A percentile compares a stretch with the other conserved stretches of the same genome.
phyloP scores from a whole-genome alignment of 2,888 invertebrate species.

The Acrocera orbiculus region DNA sequence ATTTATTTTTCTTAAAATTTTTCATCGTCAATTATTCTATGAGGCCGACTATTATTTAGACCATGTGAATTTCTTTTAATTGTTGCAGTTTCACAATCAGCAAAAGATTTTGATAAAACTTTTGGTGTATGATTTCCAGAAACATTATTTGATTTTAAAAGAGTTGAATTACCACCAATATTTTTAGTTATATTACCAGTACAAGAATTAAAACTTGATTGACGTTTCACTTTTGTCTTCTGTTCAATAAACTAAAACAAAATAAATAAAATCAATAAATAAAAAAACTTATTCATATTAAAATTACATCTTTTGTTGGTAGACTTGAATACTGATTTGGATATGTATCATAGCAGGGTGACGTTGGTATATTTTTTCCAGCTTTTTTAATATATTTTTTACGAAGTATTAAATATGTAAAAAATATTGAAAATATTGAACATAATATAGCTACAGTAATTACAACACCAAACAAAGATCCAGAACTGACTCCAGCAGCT shows the following conservation, averaged over 20 bases:
- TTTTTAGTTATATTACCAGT: slow-evolving; percentile 26
- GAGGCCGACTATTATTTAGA: slow-evolving; percentile 38
- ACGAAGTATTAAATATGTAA: slow-evolving; percentile 22
- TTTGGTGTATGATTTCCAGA: slow-evolving; percentile 47
- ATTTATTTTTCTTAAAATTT: slow-evolving; percentile 26
- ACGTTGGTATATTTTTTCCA: slow-evolving; percentile 45
- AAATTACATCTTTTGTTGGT: slow-evolving; percentile 56
- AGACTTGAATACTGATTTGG: slow-evolving; percentile 73
- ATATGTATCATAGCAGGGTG: slow-evolving; percentile 65
- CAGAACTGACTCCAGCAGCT: slow-evolving; percentile 2
- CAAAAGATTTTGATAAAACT: slow-evolving; percentile 48
- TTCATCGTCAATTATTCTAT: slow-evolving; percentile 25
- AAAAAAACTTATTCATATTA: slow-evolving; percentile 9
- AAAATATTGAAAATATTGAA: slow-evolving; percentile 28
- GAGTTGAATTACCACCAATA: slow-evolving; percentile 23
- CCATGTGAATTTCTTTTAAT: slow-evolving; percentile 56
- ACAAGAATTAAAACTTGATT: slow-evolving; percentile 48
- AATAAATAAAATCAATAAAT: neutral
- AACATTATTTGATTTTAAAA: slow-evolving; percentile 40
- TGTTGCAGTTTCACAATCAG: slow-evolving; percentile 63
- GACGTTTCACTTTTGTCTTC: slow-evolving; percentile 38
- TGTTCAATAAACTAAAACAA: slow-evolving; percentile 24
- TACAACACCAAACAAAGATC: slow-evolving; percentile 20
- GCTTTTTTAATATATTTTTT: slow-evolving; percentile 20
- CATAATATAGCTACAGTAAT: slow-evolving; percentile 32